phyloP scores from a whole-genome alignment of 1,140 invertebrate genomes.

The Drosophila malerkotliana region DNA sequence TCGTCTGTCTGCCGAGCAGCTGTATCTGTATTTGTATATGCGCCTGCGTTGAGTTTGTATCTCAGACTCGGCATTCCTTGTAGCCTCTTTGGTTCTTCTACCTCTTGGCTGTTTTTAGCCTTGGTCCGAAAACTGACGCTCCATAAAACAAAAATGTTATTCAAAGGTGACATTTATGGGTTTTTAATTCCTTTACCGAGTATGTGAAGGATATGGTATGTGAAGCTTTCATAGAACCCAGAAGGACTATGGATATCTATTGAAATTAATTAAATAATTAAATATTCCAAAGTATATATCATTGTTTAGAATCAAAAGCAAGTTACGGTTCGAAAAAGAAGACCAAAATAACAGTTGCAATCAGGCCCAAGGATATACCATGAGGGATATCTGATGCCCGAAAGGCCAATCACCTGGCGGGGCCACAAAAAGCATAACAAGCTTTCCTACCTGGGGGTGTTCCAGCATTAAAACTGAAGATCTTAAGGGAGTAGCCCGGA shows the following conservation, averaged over 20 bases:
- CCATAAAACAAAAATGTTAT: slow-evolving; percentile 80
- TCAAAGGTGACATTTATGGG: slow-evolving; percentile 80
- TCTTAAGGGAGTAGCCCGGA: slow-evolving; percentile 4
- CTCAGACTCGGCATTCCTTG: slow-evolving; percentile 29
- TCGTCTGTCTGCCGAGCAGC: slow-evolving; percentile 30
- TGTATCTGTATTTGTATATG: slow-evolving; percentile 34
- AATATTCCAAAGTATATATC: too few species aligned
- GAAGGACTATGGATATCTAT: too few species aligned
- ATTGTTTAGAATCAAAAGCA: too few species aligned
- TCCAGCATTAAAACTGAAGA: slow-evolving; percentile 59
- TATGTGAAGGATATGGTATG: slow-evolving; percentile 5
- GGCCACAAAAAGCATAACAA: slow-evolving; percentile 69
- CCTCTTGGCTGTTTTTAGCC: slow-evolving; percentile 41
- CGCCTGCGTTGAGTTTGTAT: slow-evolving; percentile 72
- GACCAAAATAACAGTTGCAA: neutral
- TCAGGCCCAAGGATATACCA: slow-evolving; percentile 61
- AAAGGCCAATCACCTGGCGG: slow-evolving; percentile 66
- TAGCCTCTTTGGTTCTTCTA: slow-evolving; percentile 33
- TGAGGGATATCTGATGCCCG: slow-evolving; percentile 46
- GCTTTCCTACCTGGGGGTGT: slow-evolving; percentile 63
- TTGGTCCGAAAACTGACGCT: slow-evolving; percentile 60
- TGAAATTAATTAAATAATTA: too few species aligned
- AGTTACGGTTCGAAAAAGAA: neutral
- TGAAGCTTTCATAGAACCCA: slow-evolving; percentile 17
- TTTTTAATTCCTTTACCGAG: slow-evolving; percentile 72